These are phyloP conservation scores for Avahi laniger DNA, from an alignment of 2,797 vertebrate species.

Conservation along the genomic window DNA sequence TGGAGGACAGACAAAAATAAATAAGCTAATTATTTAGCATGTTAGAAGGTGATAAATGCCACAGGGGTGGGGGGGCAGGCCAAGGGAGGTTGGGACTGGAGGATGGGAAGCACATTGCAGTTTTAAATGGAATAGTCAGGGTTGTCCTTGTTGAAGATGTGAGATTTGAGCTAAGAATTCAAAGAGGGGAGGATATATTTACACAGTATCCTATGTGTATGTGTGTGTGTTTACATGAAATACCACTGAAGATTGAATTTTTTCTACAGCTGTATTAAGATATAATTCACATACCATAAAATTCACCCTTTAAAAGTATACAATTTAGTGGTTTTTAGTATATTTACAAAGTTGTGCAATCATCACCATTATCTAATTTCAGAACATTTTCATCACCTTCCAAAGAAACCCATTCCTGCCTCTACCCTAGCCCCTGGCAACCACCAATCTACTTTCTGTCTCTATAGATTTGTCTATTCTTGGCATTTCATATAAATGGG, in stretches of 20 bases:
- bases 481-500: slow-evolving; percentile 19
- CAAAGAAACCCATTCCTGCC: not conserved
- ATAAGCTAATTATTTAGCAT: slow-evolving; percentile 44
- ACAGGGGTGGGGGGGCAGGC: not conserved
- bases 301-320: not conserved
- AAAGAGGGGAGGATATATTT: slow-evolving; percentile 28
- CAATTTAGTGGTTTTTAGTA: slow-evolving; percentile 3
- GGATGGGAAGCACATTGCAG: not conserved
- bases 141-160: not conserved
- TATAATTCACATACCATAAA: not conserved
- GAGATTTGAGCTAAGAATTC: slow-evolving; percentile 17
- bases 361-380: slow-evolving; percentile 35
- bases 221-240: not conserved
- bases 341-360: slow-evolving; percentile 17
- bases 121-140: not conserved
- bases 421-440: not conserved
- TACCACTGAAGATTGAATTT: not conserved
- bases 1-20: slow-evolving; percentile 60
- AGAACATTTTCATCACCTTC: slow-evolving; percentile 14
- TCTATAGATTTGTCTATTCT: not conserved
- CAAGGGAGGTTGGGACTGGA: not conserved
- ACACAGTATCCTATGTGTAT: not conserved
- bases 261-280: not conserved
- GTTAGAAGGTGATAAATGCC: slow-evolving; percentile 6
- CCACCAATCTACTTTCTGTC: not conserved